Percentiles rank a stretch among this genome's conserved stretches.
Evolutionary conservation across 2,888 invertebrate species (phyloP).

Genomic region (Willowsia nigromaculata): DNA sequence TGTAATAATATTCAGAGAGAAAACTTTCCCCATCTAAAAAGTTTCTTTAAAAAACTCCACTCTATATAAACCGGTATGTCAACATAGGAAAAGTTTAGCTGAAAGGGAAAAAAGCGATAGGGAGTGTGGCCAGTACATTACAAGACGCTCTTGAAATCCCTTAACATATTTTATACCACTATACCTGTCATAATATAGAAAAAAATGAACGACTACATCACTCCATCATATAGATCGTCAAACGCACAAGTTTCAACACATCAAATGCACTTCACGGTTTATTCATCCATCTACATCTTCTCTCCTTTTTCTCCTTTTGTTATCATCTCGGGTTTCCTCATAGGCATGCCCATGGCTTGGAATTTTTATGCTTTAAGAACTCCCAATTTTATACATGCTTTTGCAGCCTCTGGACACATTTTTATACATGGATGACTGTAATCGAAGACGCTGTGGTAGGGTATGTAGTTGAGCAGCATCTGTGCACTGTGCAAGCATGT

Average conservation of each 20-base stretch:
- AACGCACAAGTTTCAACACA: conserved; percentile 18
- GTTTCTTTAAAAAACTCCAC: neutral
- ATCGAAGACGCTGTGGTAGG: neutral
- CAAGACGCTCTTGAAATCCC: neutral
- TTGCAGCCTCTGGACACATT: conserved; percentile 1
- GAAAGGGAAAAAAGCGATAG: neutral
- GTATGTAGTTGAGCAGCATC: conserved; percentile 8
- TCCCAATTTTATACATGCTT: neutral
- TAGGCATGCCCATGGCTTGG: neutral
- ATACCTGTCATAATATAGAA: neutral
- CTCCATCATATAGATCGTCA: conserved; percentile 6
- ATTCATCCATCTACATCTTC: conserved; percentile 45
- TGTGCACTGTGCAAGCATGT: neutral
- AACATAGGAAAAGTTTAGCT: neutral
- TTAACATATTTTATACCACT: neutral
- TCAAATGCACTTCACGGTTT: conserved; percentile 59
- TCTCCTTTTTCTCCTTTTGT: neutral
- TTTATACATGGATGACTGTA: conserved; percentile 17
- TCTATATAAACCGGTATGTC: too few species aligned
- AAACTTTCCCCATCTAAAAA: neutral
- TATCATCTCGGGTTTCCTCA: neutral
- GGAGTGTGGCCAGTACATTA: neutral
- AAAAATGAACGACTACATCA: neutral
- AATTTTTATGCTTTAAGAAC: neutral
- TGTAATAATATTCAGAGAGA: neutral